Evolutionary conservation across 1,140 invertebrate genomes (phyloP), one percentile per base, ranked within the genome.

Genomic region (Chrysoperla carnea): DNA sequence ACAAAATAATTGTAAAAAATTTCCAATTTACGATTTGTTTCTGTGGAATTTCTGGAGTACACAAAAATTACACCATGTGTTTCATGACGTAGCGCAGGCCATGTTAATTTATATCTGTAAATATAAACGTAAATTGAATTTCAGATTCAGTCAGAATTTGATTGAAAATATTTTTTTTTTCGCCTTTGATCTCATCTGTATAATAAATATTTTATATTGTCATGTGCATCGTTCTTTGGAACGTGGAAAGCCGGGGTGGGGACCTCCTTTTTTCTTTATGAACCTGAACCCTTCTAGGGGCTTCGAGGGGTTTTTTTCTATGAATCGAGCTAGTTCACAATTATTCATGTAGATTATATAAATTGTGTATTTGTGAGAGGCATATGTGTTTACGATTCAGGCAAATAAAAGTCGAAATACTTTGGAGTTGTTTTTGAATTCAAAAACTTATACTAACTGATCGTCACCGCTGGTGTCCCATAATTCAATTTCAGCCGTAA

Each of bases 401-500:
- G n/a, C n/a, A n/a, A n/a, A n/a, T n/a, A n/a, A n/a, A n/a, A n/a
- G n/a, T n/a, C n/a, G n/a, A n/a, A n/a, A n/a, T n/a, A n/a, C n/a
- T n/a, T n/a, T n/a, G n/a, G n/a, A n/a, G n/a, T n/a, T n/a, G n/a
- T n/a, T n/a, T n/a, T n/a, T n/a, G n/a, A n/a, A n/a, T n/a, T n/a
- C n/a, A n/a, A n/a, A n/a, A n/a, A n/a, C n/a, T n/a, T n/a, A n/a
- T 36, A 36, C 58, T 51, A 66, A 80, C 73, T 69, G 75, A 42
- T 56, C 52, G 55, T 80, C 73, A n/a, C 77, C 78, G 59, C 75
- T 78, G 48, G 74, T 76, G 52, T 81, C 78, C 78, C 78, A 81
- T 36, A 82, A 53, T 56, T 81, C 76, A 3, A 81, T 68, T 50
- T 81, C 78, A 33, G 67, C 61, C 48, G 68, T 67, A 1, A 63